Evolutionary conservation across 2,888 invertebrate species (phyloP).

Genomic region (Abrostola triplasia): DNA sequence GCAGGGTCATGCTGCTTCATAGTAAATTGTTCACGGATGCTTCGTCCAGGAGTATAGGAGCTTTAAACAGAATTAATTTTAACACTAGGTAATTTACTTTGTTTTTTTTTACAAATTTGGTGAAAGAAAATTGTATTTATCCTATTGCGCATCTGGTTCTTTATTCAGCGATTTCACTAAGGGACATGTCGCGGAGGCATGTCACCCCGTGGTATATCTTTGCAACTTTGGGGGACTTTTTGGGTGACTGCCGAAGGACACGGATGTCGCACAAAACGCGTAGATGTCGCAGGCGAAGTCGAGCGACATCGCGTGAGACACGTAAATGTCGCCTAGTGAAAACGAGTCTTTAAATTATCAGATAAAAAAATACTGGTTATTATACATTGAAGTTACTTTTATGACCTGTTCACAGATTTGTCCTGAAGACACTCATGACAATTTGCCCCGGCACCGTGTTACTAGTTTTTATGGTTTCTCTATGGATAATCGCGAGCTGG

Average conservation of each 20-base stretch:
- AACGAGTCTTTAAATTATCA: too few relatives aligned
- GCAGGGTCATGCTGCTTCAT: conserved; percentile 99
- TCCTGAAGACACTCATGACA: conserved; percentile 99
- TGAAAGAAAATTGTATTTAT: too few relatives aligned
- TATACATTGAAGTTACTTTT: background rate
- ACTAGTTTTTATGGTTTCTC: conserved; percentile 99
- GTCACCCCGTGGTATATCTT: too few relatives aligned
- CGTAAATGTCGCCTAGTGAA: too few relatives aligned
- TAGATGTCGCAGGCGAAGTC: too few relatives aligned
- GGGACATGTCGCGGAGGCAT: too few relatives aligned
- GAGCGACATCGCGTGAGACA: too few relatives aligned
- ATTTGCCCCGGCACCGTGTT: conserved; percentile 99
- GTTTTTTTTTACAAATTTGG: conserved; percentile 3
- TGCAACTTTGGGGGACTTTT: too few relatives aligned
- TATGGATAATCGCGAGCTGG: conserved; percentile 99
- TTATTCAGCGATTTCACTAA: too few relatives aligned
- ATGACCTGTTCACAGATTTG: conserved; percentile 89
- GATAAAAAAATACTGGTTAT: background rate
- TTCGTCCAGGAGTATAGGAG: conserved; percentile 98
- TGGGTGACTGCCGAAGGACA: too few relatives aligned
- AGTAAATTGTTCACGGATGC: conserved; percentile 99
- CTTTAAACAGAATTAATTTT: conserved; percentile 99
- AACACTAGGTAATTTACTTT: conserved; percentile 94
- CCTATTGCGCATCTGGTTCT: too few relatives aligned
- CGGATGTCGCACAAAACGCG: too few relatives aligned